Evolutionary conservation across 2,113 vertebrate species (phyloP), one percentile per base, ranked within the genome.

Genomic region (Athene cunicularia): DNA sequence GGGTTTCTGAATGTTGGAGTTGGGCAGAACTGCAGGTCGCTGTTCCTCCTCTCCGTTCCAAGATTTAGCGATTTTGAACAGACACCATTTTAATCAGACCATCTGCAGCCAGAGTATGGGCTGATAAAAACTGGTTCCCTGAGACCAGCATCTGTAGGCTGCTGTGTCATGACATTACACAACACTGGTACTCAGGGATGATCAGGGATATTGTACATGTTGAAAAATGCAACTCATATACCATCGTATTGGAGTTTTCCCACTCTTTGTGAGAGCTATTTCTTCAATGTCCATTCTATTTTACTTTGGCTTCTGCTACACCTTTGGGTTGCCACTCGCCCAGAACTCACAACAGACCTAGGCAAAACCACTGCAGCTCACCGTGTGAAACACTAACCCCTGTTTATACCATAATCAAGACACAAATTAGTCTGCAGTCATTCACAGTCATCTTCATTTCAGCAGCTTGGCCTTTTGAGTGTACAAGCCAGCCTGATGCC

Each of bases 1-100:
- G 64, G 88, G 71, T 88, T 97, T 93, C 84, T 96, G 74, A 73
- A 70, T 35, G 50, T 53, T 88, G n/a, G 49, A 89, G 43, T 6
- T 55, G 55, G 77, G 37, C 41, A 87, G 53, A 80, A 70, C 2
- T 55, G 43, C 35, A 85, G 52, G 58, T 60, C 0, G 0, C 30
- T 20, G 9, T 58, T 67, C 21, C 17, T 81, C 23, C 14, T 90
- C 14, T 24, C 26, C 28, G 11, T 58, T 55, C 23, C 9, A 91
- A 91, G 86, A 60, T 68, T 26, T 14, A 62, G 23, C 11, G 14
- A 28, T 89, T 94, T 85, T 85, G 79, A 89, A 30, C 37, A 85
- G 39, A 41, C 14, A 41, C 5, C 18, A 32, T 81, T 28, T 67
- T 75, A 75, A 80, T 75, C 73, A 75, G 43, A 74, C 30, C 64